Evolutionary conservation across 2,113 vertebrate genomes (phyloP).

Genomic region (Typhlomys cinereus): DNA sequence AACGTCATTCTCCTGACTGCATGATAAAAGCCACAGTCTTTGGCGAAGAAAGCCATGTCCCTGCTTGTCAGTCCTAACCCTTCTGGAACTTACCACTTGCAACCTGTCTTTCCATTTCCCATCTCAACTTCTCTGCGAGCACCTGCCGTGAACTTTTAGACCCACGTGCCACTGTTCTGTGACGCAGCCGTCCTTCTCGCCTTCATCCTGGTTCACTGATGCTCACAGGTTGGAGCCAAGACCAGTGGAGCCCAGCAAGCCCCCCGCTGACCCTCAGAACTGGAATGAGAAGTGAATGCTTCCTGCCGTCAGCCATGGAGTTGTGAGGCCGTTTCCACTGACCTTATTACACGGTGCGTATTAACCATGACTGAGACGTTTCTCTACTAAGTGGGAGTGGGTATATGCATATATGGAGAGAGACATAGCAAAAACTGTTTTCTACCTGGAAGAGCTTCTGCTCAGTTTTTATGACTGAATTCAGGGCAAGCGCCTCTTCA

Average conservation of each 20-base stretch:
- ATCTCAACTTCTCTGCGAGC: neutral
- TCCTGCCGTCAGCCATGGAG: neutral
- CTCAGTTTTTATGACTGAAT: neutral
- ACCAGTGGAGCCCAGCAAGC: neutral
- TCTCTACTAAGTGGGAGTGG: accelerated
- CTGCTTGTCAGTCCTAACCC: neutral
- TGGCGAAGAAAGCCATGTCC: neutral
- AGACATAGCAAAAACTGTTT: neutral
- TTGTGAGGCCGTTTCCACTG: neutral
- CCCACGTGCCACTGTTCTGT: accelerated
- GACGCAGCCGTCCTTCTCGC: neutral
- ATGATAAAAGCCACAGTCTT: neutral
- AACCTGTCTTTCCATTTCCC: neutral
- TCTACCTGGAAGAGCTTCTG: neutral
- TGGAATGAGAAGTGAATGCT: neutral
- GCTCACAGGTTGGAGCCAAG: neutral
- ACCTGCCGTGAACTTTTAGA: accelerated
- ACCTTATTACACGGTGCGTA: neutral
- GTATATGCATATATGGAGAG: neutral
- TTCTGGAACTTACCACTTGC: neutral
- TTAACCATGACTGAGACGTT: neutral
- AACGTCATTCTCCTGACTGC: neutral
- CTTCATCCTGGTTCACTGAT: accelerated
- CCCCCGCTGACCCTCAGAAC: accelerated
- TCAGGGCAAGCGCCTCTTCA: neutral